Percentiles rank a stretch among this genome's conserved stretches.
Evolutionary conservation across 2,113 vertebrate species (phyloP).

Genomic region (Chionomys nivalis): DNA sequence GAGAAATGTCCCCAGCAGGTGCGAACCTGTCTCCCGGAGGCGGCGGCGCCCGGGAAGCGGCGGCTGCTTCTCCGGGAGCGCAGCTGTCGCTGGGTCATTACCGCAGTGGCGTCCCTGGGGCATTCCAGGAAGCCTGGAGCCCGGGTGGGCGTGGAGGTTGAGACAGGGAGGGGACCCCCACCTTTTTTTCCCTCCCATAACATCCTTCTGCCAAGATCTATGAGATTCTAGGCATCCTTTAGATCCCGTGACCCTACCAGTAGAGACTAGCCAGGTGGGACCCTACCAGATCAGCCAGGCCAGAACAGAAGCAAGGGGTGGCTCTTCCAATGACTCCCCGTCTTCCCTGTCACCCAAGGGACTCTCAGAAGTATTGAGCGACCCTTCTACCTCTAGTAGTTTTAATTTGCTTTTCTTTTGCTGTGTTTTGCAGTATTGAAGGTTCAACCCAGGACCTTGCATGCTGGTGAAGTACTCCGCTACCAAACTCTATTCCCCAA

Average conservation of each 20-base stretch:
- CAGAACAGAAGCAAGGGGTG: background rate
- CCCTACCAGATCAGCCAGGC: background rate
- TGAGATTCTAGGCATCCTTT: background rate
- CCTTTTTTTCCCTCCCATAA: background rate
- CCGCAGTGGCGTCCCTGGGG: constrained; percentile 45
- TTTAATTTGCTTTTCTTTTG: background rate
- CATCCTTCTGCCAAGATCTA: background rate
- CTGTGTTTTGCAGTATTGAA: background rate
- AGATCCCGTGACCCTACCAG: background rate
- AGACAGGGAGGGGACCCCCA: background rate
- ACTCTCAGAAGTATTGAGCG: background rate
- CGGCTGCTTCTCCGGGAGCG: constrained; percentile 67
- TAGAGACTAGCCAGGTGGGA: background rate
- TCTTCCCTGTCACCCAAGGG: background rate
- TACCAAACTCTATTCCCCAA: background rate
- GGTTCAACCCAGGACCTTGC: background rate
- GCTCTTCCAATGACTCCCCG: background rate
- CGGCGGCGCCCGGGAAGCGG: constrained; percentile 71
- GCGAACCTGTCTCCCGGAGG: constrained; percentile 86
- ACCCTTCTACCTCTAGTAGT: background rate
- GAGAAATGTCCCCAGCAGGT: constrained; percentile 87
- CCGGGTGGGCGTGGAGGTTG: background rate
- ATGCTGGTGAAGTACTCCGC: background rate
- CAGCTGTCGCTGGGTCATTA: constrained; percentile 85
- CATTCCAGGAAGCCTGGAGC: constrained; percentile 48